Conservation (phyloP, 2,113 vertebrate genomes). For the Papio anubis region DNA sequence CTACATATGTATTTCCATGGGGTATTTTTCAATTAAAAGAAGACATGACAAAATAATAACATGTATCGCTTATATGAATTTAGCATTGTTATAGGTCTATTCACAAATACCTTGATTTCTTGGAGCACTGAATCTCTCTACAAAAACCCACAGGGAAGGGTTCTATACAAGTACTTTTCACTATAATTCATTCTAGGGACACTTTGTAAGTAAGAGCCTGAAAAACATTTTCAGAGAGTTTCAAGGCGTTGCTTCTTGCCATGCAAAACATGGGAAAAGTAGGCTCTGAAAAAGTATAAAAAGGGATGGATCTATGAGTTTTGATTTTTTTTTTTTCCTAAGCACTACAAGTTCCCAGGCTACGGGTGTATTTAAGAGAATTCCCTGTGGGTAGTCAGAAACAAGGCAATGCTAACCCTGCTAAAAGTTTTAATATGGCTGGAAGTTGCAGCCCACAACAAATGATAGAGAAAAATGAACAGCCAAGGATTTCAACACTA, state of each 20-base stretch:
- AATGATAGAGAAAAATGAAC: constrained; percentile 60
- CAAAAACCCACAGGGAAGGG: background rate
- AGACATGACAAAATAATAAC: background rate
- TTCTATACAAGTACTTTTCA: background rate
- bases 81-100: background rate
- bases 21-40: background rate
- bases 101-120: background rate
- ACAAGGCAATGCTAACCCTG: background rate
- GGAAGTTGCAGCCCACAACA: constrained; percentile 70
- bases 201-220: background rate
- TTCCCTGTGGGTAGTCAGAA: background rate
- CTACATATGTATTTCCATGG: background rate
- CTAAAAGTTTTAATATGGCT: background rate
- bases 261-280: background rate
- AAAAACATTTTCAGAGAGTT: constrained; percentile 17
- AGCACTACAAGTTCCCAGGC: background rate
- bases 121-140: background rate
- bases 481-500: constrained; percentile 66
- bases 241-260: background rate
- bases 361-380: background rate
- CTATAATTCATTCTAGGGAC: background rate
- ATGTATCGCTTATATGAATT: background rate
- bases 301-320: background rate
- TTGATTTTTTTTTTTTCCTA: background rate
- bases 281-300: background rate